Evolutionary conservation across 2,113 vertebrate genomes (phyloP), one percentile per base, ranked within the genome.

Genomic region (cat (Felis catus)): DNA sequence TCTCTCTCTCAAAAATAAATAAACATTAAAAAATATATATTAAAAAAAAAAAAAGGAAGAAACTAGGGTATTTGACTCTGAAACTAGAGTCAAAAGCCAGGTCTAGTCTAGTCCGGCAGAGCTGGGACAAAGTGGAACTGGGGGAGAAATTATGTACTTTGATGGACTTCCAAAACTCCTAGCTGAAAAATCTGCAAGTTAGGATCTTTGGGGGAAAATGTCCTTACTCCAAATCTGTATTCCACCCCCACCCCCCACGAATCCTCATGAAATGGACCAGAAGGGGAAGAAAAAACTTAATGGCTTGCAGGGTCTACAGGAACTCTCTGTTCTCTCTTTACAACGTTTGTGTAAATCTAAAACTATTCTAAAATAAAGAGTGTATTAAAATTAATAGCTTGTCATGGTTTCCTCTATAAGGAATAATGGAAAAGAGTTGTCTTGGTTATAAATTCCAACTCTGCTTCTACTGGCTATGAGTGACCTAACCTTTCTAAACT

Each of bases 301-400:
- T n/a, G 51, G 48, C 68, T 86, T 92, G 51, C n/a, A 91, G 39
- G 53, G 39, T 41, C 63, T 61, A 74, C 27, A 51, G 84, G 74
- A 96, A 95, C 79, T 87, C 91, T 96, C 16, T 68, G 76, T 68
- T 79, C 11, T 71, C 66, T 93, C 66, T 82, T 79, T 87, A 39
- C 27, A 93, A 98, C 79, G 86, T 82, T 94, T 94, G 65, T 95
- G 27, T 94, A 98, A 81, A 92, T 76, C 83, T 94, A 86, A 73
- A 91, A 96, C 80, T 86, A 80, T 83, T 80, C 66, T 94, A 93
- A 96, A 95, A 91, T 85, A 9, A 55, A 96, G 85, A 81, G 51
- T 14, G 82, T 74, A 90, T 84, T 94, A 25, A 96, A 97, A 84
- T 89, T n/a, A 84, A 76, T 65, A 27, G 74, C 51, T 89, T 95